Conservation (phyloP, 30 jellyfish, hydroid and myxozoan genomes). For the Clytia hemisphaerica region DNA sequence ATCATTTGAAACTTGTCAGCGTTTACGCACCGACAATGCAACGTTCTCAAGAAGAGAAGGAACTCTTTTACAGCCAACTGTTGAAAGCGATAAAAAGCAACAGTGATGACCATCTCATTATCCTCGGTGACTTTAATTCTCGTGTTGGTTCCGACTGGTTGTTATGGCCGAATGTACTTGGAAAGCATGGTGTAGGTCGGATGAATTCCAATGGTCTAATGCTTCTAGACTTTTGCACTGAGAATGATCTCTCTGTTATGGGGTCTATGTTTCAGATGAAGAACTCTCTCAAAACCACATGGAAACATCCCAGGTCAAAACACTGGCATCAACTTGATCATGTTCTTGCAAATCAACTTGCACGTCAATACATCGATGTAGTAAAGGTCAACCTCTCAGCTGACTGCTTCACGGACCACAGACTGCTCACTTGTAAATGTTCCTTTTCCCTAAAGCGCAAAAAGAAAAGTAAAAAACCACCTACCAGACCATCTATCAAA, state of each 20-base stretch:
- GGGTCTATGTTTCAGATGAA: no score
- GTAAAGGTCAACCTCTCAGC: background rate
- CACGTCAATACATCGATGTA: background rate
- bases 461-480: background rate
- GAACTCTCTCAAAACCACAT: no score
- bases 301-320: no score
- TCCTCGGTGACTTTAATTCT: constrained; percentile 19
- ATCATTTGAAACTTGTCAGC: constrained; percentile 8
- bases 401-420: background rate
- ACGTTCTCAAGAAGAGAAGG: constrained; percentile 15
- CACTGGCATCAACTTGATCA: constrained; percentile 31
- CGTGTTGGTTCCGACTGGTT: no score
- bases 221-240: no score
- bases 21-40: constrained; percentile 26
- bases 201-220: no score
- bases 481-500: constrained; percentile 2
- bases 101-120: constrained; percentile 14
- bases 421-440: background rate
- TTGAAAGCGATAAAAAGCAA: constrained; percentile 1
- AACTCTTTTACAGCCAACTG: constrained; percentile 18
- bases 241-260: no score
- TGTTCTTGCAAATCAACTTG: constrained; percentile 15
- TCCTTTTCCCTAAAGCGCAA: background rate
- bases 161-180: no score
- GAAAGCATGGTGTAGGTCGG: constrained; percentile 46